Evolutionary conservation across 2,797 vertebrate species (phyloP).

Genomic region (Bovichtus diacanthus): DNA sequence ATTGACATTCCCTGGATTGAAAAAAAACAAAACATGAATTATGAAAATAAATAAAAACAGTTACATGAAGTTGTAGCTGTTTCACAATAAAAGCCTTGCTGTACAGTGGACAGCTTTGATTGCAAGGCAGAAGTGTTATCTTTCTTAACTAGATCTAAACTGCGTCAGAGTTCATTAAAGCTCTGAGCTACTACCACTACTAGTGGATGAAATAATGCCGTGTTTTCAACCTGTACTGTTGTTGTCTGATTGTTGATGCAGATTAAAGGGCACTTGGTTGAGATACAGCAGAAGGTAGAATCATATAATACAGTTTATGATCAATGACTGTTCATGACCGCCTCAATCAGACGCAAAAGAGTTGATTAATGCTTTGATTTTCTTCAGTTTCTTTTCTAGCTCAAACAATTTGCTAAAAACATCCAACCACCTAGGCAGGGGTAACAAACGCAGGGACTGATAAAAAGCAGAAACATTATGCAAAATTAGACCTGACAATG

Average conservation of each 20-base stretch:
- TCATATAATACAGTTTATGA: background rate
- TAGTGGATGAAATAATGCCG: background rate
- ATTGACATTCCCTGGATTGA: no score
- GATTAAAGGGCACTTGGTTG: background rate
- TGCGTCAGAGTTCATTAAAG: background rate
- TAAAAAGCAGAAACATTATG: background rate
- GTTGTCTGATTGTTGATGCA: background rate
- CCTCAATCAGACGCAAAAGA: background rate
- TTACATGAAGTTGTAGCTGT: background rate
- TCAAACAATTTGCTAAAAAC: background rate
- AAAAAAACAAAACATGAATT: no score
- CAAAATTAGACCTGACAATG: background rate
- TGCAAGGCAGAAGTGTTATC: background rate
- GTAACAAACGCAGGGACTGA: background rate
- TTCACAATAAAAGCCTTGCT: background rate
- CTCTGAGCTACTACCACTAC: no score
- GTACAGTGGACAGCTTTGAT: background rate
- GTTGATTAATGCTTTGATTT: background rate
- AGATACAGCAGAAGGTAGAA: background rate
- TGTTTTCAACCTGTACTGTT: background rate
- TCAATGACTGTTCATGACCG: background rate
- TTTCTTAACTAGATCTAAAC: background rate
- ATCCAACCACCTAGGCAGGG: no score
- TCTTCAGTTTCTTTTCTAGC: background rate
- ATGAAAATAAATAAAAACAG: no score